Base-by-base conservation (phyloP, 2,797 vertebrate genomes). In the Chelidonichthys spinosus region DNA sequence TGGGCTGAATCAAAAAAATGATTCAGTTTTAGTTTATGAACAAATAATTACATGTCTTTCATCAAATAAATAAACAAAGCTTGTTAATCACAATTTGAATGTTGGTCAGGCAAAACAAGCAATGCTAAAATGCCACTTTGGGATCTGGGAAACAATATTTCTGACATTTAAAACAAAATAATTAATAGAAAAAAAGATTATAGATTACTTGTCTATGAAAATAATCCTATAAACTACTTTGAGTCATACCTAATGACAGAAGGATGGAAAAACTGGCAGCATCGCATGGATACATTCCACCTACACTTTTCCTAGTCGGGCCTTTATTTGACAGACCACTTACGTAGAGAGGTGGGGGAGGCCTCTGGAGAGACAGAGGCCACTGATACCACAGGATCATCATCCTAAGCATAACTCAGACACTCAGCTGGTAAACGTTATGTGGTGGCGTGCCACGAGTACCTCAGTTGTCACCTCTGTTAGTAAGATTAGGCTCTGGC, bases 401-500 rank as follows among this genome's bases (percentile, higher is more conserved):
- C 82, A 66, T 89, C 85, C 64, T 54, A 58, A 15, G 53, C 84
- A 85, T 76, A 85, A 76, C 86, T 89, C 86, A 78, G 85, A 87
- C 87, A 81, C 73, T 78, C 72, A 79, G 84, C 82, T 78, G 84
- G 83, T 79, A 70, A 83, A 80, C 33, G 74, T 81, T 87, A 69
- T 72, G 80, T 10, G 56, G 74, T 61, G 82, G 81, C 77, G 79
- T 83, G 85, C 88, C 87, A 83, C 66, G 32, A 86, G 79, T 71
- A 81, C 89, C 87, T 91, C 89, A 78, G 84, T 78, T 85, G 87
- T 89, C 90, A 92, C 89, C 87, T 89, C 85, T 67, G 87, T 78
- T 87, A 69, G 89, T 76, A 43, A 87, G 89, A 91, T 91, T 88
- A 90, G 82, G 66, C 65, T 79, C 78, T 33, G 83, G 78, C 82